Percentiles rank a stretch among this genome's conserved stretches.
Evolutionary conservation across 2,797 vertebrate genomes (phyloP).

Genomic region (Megalops cyprinoides): DNA sequence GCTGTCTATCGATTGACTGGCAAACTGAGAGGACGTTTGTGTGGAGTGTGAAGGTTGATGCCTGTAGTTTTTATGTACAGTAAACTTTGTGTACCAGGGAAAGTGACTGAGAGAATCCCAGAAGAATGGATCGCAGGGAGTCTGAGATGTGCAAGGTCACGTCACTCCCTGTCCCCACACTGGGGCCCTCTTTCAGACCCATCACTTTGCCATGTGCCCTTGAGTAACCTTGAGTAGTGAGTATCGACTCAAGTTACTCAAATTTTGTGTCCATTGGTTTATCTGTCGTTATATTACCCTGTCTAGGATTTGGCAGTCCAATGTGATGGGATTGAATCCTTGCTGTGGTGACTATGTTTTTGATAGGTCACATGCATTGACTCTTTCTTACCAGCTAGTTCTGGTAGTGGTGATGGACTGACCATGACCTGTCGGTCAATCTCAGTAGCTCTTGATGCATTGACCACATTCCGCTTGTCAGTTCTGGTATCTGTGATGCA

Average conservation of each 20-base stretch:
- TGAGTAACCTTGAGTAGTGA: constrained; percentile 1
- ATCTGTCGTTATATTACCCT: too few relatives aligned
- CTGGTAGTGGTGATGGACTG: neutral
- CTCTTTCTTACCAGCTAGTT: neutral
- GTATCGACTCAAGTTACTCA: neutral
- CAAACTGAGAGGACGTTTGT: neutral
- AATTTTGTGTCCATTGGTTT: constrained; percentile 9
- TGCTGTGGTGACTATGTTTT: neutral
- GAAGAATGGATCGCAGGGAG: too few relatives aligned
- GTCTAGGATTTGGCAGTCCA: neutral
- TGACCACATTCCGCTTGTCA: neutral
- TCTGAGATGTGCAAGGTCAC: too few relatives aligned
- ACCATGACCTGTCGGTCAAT: neutral
- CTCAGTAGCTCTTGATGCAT: constrained; percentile 1
- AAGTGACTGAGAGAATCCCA: too few relatives aligned
- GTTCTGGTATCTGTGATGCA: neutral
- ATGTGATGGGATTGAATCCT: constrained; percentile 1
- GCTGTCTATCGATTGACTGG: neutral
- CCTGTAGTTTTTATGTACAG: neutral
- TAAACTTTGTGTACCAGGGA: neutral
- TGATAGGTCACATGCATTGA: neutral
- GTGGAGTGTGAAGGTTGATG: neutral
- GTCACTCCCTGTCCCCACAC: neutral
- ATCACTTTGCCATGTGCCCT: neutral
- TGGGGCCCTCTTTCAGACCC: neutral